Evolutionary conservation across 2,888 invertebrate genomes (phyloP).

Genomic region (Parnassius mnemosyne): DNA sequence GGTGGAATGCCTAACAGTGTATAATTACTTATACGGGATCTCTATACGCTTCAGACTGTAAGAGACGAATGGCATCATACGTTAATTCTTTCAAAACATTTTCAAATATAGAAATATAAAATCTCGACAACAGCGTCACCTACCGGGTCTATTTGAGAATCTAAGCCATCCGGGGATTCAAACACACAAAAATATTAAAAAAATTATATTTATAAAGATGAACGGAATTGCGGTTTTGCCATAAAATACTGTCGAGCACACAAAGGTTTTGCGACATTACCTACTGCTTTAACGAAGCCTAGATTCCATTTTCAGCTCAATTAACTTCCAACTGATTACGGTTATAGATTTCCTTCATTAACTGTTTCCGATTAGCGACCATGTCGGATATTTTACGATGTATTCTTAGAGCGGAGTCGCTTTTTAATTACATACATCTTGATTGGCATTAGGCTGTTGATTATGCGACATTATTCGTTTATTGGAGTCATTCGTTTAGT

Average conservation of each 20-base stretch:
- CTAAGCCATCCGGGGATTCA: too few species aligned
- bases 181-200: too few species aligned
- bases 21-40: too few species aligned
- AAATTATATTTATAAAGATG: too few species aligned
- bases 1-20: too few species aligned
- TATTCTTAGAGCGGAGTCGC: slow-evolving; percentile 50
- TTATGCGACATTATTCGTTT: slow-evolving; percentile 58
- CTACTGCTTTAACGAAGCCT: slow-evolving; percentile 40
- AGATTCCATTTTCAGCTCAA: slow-evolving; percentile 76
- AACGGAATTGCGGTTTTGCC: not conserved
- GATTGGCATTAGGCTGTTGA: slow-evolving; percentile 59
- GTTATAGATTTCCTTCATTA: slow-evolving; percentile 75
- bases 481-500: slow-evolving; percentile 29
- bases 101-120: too few species aligned
- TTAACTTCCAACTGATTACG: slow-evolving; percentile 69
- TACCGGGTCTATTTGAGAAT: too few species aligned
- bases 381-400: slow-evolving; percentile 70
- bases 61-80: too few species aligned
- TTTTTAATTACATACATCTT: slow-evolving; percentile 65
- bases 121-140: too few species aligned
- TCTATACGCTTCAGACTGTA: too few species aligned
- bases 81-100: too few species aligned
- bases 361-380: slow-evolving; percentile 74
- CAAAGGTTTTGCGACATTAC: slow-evolving; percentile 11
- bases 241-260: slow-evolving; percentile 14